Conservation (phyloP, 2,888 invertebrate species). For the Cepaea hortensis region DNA sequence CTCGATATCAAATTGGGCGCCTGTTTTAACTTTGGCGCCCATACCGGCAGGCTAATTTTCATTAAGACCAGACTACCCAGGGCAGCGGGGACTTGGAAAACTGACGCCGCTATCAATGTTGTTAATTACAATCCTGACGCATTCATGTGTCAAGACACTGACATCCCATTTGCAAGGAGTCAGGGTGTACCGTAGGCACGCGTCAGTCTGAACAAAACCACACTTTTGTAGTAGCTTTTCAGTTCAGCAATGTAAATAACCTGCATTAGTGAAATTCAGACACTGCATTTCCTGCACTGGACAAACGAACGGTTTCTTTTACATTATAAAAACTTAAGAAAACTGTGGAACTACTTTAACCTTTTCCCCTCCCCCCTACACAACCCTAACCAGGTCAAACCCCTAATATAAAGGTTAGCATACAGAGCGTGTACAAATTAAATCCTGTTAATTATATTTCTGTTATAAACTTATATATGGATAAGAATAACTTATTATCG, state of each 20-base stretch:
- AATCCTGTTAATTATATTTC: too few relatives aligned
- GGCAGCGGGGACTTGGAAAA: background rate
- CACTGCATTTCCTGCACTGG: background rate
- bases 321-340: background rate
- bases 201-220: background rate
- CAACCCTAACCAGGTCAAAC: too few relatives aligned
- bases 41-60: background rate
- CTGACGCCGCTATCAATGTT: background rate
- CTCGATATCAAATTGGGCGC: background rate
- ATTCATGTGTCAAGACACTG: slow-evolving; percentile 34
- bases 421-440: too few relatives aligned
- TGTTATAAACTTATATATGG: too few relatives aligned
- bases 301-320: background rate
- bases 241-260: background rate
- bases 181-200: background rate
- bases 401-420: too few relatives aligned
- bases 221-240: background rate
- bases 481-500: too few relatives aligned
- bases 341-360: slow-evolving; percentile 1
- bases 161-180: slow-evolving; percentile 42
- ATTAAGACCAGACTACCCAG: background rate
- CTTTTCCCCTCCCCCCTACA: background rate
- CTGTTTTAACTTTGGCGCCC: background rate
- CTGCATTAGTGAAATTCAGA: background rate
- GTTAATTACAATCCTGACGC: background rate